These are phyloP conservation scores for Anolis sagrei DNA, from an alignment of 2,113 vertebrate species.

Conservation along the genomic window DNA sequence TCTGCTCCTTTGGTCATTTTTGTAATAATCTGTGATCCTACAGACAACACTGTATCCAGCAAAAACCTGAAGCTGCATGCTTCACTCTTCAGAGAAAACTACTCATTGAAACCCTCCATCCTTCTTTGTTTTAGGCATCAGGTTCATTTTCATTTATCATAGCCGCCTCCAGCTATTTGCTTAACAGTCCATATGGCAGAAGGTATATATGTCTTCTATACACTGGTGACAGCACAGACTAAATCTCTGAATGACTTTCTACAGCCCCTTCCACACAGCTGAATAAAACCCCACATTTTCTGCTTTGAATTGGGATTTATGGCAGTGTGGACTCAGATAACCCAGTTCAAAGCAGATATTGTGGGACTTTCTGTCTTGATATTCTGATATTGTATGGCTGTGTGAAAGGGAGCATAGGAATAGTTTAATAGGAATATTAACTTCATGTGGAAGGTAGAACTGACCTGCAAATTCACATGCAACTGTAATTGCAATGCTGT, in stretches of 20 bases:
- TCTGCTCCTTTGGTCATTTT: too few species aligned
- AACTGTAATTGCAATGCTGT: background rate
- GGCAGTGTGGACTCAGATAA: too few species aligned
- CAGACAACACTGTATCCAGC: background rate
- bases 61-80: background rate
- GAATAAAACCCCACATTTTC: too few species aligned
- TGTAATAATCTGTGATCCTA: background rate
- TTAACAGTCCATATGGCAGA: background rate
- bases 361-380: too few species aligned
- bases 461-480: background rate
- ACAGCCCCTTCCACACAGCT: too few species aligned
- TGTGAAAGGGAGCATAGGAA: too few species aligned
- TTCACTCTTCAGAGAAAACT: background rate
- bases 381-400: too few species aligned
- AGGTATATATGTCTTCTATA: too few species aligned
- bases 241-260: background rate
- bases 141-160: background rate
- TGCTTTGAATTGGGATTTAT: too few species aligned
- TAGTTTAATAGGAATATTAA: background rate
- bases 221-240: background rate
- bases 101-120: background rate
- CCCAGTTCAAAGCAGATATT: too few species aligned
- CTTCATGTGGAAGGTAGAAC: background rate
- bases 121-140: background rate
- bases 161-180: background rate